Conservation (phyloP, 2,113 vertebrate species). For the Cairina moschata region DNA sequence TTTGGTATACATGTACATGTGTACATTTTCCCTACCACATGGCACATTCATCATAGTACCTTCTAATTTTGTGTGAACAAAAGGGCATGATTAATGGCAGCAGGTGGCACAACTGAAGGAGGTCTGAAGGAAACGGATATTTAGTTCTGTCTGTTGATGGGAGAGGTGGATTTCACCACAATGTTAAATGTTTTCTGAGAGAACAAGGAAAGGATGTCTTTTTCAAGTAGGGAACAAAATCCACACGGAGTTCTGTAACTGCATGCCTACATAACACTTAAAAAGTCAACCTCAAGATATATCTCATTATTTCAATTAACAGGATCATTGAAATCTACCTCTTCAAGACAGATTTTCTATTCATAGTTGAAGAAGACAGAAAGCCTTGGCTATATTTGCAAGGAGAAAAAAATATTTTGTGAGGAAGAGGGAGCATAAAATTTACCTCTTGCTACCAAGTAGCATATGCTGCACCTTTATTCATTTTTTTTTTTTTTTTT, state of each 20-base stretch:
- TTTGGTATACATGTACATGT: background rate
- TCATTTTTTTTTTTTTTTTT: background rate
- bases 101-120: background rate
- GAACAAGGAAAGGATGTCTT: background rate
- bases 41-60: background rate
- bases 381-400: background rate
- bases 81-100: background rate
- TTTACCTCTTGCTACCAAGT: background rate
- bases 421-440: background rate
- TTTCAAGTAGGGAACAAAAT: background rate
- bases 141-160: background rate
- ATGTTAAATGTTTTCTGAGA: background rate
- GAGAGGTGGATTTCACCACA: background rate
- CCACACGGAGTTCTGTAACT: background rate
- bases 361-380: background rate
- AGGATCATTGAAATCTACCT: background rate
- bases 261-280: background rate
- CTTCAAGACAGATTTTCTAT: background rate
- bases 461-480: background rate
- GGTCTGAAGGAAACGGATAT: background rate
- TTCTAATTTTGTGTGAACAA: background rate
- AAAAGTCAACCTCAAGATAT: background rate
- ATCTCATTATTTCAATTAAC: background rate
- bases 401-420: background rate
- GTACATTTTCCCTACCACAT: background rate